These are phyloP conservation scores for Teleiodes luculella DNA, from an alignment of 2,888 invertebrate genomes.

Conservation along the genomic window DNA sequence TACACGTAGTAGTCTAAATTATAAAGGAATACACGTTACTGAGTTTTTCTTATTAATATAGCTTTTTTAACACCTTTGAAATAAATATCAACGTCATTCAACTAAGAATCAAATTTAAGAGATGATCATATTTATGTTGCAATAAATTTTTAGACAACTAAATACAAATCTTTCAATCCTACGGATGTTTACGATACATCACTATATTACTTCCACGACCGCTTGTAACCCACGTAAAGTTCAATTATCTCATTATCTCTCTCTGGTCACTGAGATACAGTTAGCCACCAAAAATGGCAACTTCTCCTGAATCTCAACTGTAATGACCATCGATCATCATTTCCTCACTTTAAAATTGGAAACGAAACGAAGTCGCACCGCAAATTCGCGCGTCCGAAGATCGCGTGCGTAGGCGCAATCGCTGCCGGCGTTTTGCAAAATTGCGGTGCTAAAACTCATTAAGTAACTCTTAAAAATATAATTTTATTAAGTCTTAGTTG, in stretches of 20 bases:
- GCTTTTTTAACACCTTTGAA: too few relatives aligned
- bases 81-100: too few relatives aligned
- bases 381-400: background rate
- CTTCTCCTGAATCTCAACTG: background rate
- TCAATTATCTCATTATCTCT: background rate
- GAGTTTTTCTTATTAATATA: too few relatives aligned
- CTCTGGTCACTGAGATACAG: background rate
- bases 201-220: background rate
- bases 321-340: slow-evolving; percentile 14
- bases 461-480: background rate
- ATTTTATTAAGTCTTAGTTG: background rate
- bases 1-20: too few relatives aligned
- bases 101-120: too few relatives aligned
- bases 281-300: slow-evolving; percentile 13
- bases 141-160: too few relatives aligned
- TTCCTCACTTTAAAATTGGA: slow-evolving; percentile 6
- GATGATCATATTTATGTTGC: too few relatives aligned
- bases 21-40: too few relatives aligned
- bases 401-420: background rate
- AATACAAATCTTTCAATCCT: too few relatives aligned
- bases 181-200: background rate
- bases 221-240: background rate
- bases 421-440: background rate
- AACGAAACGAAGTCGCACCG: background rate
- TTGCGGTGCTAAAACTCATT: background rate